A percentile compares a stretch with the other conserved stretches of the same genome.
Evolutionary conservation across 2,113 vertebrate species (phyloP).

Genomic region (Trematomus loennbergii): DNA sequence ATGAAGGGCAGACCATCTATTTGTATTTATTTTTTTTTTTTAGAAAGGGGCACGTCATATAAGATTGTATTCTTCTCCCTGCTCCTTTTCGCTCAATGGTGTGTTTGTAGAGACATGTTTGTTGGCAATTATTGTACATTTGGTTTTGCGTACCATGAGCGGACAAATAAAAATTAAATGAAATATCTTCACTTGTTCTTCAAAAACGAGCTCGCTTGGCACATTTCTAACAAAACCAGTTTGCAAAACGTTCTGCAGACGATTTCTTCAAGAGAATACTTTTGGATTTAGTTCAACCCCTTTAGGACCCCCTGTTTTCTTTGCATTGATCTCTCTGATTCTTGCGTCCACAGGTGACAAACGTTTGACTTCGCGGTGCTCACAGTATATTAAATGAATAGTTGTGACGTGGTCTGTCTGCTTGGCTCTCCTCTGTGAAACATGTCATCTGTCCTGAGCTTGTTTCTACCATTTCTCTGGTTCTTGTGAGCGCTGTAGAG

Average conservation of each 20-base stretch:
- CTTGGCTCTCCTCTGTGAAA: conserved; percentile 59
- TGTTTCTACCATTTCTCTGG: conserved; percentile 57
- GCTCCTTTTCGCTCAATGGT: no score
- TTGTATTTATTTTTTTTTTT: no score
- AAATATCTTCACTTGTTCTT: not conserved
- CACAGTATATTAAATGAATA: not conserved
- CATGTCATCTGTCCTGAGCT: conserved; percentile 69
- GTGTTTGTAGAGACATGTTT: no score
- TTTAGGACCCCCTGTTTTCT: not conserved
- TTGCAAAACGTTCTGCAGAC: not conserved
- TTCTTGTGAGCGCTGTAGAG: conserved; percentile 37
- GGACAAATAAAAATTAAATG: no score
- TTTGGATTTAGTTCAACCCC: not conserved
- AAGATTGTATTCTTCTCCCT: no score
- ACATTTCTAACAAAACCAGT: not conserved
- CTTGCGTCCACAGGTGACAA: not conserved
- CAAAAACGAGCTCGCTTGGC: not conserved
- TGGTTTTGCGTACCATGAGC: no score
- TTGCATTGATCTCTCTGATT: not conserved
- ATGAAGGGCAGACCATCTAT: no score
- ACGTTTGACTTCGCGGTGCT: not conserved
- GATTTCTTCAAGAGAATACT: not conserved
- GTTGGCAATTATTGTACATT: no score
- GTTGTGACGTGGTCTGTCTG: conserved; percentile 54
- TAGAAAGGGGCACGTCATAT: no score